Evolutionary conservation across 2,888 invertebrate genomes (phyloP), one percentile per base, ranked within the genome.

Genomic region (Parthenolecanium corni): DNA sequence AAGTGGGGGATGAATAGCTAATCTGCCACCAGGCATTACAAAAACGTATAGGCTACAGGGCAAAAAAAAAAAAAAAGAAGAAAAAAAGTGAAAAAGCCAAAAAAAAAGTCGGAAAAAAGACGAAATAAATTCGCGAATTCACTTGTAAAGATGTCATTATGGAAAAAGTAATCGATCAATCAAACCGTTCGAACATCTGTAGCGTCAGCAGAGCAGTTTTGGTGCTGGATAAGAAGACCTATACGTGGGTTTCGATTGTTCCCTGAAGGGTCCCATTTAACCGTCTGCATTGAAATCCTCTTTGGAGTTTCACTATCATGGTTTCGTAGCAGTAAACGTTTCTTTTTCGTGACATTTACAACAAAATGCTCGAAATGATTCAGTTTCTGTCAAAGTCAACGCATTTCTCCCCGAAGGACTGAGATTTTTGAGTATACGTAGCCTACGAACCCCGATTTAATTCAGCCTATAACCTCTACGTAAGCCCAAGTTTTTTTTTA

Each of bases 101-200:
- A 20, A 18, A 20, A 11, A 5, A 49, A 3, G 23, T 9, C 2
- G 49, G 21, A 49, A 49, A 49, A 23, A 49, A 23, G 49, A 14
- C 23, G 23, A 31, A 52, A 52, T 52, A 31, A 24, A 52, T 52
- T 52, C 31, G 52, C 20, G 52, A 52, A 52, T 52, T 52, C 31
- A 52, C 23, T 58, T 31, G 58, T 58, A 58, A 58, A 49, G 58
- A 58, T 58, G 58, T 58, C 58, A 38, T 58, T 58, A 49, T 58
- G 38, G 49, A 38, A 58, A 58, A 58, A 58, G 58, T 58, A 58
- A 58, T 49, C 58, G 58, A 58, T 58, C 58, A 58, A 58, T 58
- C 58, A 58, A 58, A 58, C 49, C 47, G 58, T 49, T 47, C 58
- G 58, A 58, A 58, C 58, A 58, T 58, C 58, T 58, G 58, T 58